Evolutionary conservation across 2,797 vertebrate genomes (phyloP), one percentile per base, ranked within the genome.

Genomic region (Acanthurus lineatus): DNA sequence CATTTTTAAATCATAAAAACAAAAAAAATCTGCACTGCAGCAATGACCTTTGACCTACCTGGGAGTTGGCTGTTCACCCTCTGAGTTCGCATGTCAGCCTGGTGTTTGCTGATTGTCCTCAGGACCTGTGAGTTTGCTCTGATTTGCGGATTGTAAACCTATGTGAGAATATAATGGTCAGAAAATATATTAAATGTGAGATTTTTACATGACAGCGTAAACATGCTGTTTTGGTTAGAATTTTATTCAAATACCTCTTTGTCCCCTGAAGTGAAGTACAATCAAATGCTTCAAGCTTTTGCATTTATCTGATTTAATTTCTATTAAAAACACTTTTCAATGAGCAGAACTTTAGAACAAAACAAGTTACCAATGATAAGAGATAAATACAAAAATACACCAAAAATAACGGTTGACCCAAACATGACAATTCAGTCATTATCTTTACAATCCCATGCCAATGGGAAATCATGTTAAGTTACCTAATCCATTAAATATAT

Each of bases 121-220:
- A 96, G 86, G 16, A 96, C 94, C 91, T 98, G 97, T 0, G 97
- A 97, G 91, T 98, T 96, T 0, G 97, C 97, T 40, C 97, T 95
- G 77, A 99, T 98, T 73, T 94, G 96, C 35, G 97, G 97, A 83
- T 93, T 98, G 93, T 99, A 99, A 59, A 98, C 97, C 98, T 96
- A 79, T 3, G 45, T 52, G 15, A 60, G 61, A 79, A 42, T 6
- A 61, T 4, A 2, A 64, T 32, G 16, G 16, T 57, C 15, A 58
- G 49, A 7, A 20, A 11, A 67, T 48, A 63, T 22, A 4, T 28
- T 15, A 60, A 64, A 38, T 20, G 20, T 61, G n/a, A 38, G 14
- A 3, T 22, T 58, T 69, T 38, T 19, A 54, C 47, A 51, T 0
- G 7, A 48, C 6, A 47, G 6, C 17, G 9, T 60, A 6, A 51